phyloP scores from a whole-genome alignment of 2,888 invertebrate genomes.

The Altica lythri region DNA sequence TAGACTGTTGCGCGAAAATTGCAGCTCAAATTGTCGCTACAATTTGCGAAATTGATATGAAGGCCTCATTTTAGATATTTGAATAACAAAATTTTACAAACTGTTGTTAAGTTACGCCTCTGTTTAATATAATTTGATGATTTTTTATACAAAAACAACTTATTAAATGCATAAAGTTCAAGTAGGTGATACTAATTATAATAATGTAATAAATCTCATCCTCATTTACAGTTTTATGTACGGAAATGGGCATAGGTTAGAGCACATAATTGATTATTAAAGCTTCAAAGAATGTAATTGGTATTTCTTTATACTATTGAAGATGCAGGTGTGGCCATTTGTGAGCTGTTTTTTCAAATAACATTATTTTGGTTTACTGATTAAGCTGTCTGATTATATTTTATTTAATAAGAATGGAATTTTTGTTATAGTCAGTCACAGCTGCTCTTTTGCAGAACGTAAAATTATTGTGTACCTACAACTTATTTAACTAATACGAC shows the following conservation, averaged over 20 bases:
- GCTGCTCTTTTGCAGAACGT: too few species aligned
- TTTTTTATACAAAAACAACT: background rate
- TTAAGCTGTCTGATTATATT: background rate
- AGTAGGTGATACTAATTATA: slow-evolving; percentile 12
- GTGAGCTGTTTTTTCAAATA: background rate
- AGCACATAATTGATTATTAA: slow-evolving; percentile 7
- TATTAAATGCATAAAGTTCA: background rate
- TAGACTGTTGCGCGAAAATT: too few species aligned
- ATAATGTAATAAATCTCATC: slow-evolving; percentile 8
- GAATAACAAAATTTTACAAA: too few species aligned
- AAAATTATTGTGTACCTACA: too few species aligned
- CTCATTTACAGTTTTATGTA: slow-evolving; percentile 11
- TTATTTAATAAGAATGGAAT: background rate
- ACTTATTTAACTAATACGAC: too few species aligned
- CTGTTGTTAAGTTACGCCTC: too few species aligned
- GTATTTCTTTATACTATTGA: slow-evolving; percentile 2
- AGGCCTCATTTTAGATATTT: background rate
- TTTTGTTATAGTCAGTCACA: too few species aligned
- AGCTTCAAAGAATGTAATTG: slow-evolving; percentile 7
- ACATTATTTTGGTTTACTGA: background rate
- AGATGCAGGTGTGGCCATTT: slow-evolving; percentile 1
- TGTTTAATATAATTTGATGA: too few species aligned
- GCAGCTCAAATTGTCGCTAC: background rate
- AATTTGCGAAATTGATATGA: background rate
- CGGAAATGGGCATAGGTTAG: background rate